Percentiles rank a stretch among this genome's conserved stretches.
Evolutionary conservation across 2,113 vertebrate genomes (phyloP).

Genomic region (Tetraodon nigroviridis): DNA sequence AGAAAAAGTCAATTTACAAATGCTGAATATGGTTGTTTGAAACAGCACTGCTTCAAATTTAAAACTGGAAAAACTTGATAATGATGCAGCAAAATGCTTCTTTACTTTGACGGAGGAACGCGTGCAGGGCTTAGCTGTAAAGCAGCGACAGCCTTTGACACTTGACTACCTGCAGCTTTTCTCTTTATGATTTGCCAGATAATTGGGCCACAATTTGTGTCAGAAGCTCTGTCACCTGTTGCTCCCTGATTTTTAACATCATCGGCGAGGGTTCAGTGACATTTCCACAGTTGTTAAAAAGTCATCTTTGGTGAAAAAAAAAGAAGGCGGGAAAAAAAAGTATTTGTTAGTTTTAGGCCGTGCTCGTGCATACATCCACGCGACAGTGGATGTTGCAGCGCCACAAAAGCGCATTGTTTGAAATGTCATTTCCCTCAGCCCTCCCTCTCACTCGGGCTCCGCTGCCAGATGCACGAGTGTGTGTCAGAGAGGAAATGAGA

Average conservation of each 20-base stretch:
- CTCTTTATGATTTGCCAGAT: no score
- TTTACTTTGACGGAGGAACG: no score
- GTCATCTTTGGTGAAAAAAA: conserved; percentile 7
- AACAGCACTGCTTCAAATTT: no score
- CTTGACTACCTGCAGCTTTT: no score
- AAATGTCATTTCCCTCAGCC: conserved; percentile 56
- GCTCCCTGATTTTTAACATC: conserved; percentile 33
- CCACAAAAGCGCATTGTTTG: conserved; percentile 61
- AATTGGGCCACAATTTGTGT: neutral
- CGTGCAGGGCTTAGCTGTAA: no score
- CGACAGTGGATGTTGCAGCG: conserved; percentile 35
- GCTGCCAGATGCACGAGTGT: conserved; percentile 2
- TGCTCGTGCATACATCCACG: conserved; percentile 32
- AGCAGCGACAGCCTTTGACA: no score
- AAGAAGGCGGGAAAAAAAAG: conserved; percentile 9
- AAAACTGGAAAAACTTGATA: no score
- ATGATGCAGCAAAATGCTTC: no score
- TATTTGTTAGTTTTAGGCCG: conserved; percentile 9
- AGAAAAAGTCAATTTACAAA: no score
- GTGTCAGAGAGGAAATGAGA: conserved; percentile 5
- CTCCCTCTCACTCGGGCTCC: conserved; percentile 24
- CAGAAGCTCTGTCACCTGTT: conserved; percentile 34
- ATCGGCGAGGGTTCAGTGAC: conserved; percentile 19
- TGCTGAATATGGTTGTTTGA: no score
- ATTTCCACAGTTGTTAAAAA: conserved; percentile 38